Base-by-base conservation (phyloP, 2,113 vertebrate species). In the Origma solitaria region DNA sequence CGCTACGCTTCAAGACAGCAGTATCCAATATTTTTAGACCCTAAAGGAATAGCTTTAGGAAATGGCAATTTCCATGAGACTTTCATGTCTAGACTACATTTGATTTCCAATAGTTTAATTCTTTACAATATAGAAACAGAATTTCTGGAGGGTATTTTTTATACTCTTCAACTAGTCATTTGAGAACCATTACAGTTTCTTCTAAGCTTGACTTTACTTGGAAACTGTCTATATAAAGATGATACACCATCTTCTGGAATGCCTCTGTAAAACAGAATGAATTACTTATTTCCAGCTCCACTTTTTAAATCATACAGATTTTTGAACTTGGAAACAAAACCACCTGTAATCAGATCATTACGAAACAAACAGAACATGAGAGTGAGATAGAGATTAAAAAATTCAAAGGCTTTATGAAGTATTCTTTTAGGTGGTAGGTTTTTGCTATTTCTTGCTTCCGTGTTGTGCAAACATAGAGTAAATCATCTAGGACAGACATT, bases 141-240 rank as follows among this genome's bases (percentile, higher is more conserved):
- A 82, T 96, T 95, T 95, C 92, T 88, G 56, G 82, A 81, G 93
- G 69, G 50, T 89, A 19, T 68, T 85, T 92, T 87, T 92, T 58
- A 80, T 82, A 25, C 5, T 33, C 50, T 79, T 95, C 66, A 95
- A 38, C 17, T 60, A 73, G 58, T 85, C 78, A 44, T 87, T 91
- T 95, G 77, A 84, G 86, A 82, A 35, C 73, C 60, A 85, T 92
- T 89, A 86, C 11, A 28, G 21, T 87, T 95, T 80, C 42, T 80
- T 66, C 78, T 80, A 7, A 33, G 49, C 47, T 89, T 87, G 38
- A 72, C 33, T 92, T 28, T 62, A 49, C 15, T 19, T 31, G 37
- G 13, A 90, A 78, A 81, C 15, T 82, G 37, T 68, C 42, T 60
- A 6, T 61, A 70, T 75, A 83, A 90, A 93, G 47, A 79, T 57